These are phyloP conservation scores for Synanceia verrucosa DNA, from an alignment of 2,797 vertebrate species.

Conservation along the genomic window DNA sequence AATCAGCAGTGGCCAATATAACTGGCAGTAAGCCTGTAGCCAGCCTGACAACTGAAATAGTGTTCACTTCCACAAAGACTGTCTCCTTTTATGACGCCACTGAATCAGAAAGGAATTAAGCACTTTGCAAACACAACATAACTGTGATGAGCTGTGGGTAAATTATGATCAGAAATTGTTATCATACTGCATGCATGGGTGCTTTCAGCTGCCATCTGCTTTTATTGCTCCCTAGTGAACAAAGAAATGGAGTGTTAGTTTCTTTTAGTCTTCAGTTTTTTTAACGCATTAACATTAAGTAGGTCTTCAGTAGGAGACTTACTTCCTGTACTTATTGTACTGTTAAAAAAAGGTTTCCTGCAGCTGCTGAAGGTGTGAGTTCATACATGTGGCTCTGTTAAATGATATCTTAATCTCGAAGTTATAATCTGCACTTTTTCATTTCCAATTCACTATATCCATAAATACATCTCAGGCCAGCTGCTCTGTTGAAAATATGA, in stretches of 20 bases:
- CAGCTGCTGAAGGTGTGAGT: slow-evolving; percentile 25
- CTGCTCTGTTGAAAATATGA: slow-evolving; percentile 28
- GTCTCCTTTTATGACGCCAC: slow-evolving; percentile 65
- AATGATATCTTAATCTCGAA: slow-evolving; percentile 37
- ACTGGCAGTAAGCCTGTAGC: slow-evolving; percentile 33
- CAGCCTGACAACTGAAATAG: slow-evolving; percentile 59
- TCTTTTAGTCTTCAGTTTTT: slow-evolving; percentile 27
- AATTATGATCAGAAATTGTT: slow-evolving; percentile 58
- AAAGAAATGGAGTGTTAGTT: slow-evolving; percentile 14
- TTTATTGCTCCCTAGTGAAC: slow-evolving; percentile 54
- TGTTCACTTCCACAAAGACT: slow-evolving; percentile 44
- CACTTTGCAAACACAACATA: slow-evolving; percentile 73
- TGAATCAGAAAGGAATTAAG: slow-evolving; percentile 72
- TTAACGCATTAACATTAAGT: slow-evolving; percentile 17
- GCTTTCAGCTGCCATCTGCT: slow-evolving; percentile 55
- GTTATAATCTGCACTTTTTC: slow-evolving; percentile 20
- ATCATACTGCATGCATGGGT: slow-evolving; percentile 43
- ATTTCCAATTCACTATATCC: slow-evolving; percentile 22
- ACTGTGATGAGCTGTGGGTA: slow-evolving; percentile 53
- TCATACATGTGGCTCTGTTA: slow-evolving; percentile 15
- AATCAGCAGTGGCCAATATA: slow-evolving; percentile 58
- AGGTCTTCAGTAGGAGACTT: slow-evolving; percentile 11
- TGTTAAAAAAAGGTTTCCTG: not conserved
- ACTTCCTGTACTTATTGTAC: not conserved
- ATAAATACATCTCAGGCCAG: slow-evolving; percentile 41